Base-by-base conservation (phyloP, 1,140 invertebrate species). In the Formica exsecta region DNA sequence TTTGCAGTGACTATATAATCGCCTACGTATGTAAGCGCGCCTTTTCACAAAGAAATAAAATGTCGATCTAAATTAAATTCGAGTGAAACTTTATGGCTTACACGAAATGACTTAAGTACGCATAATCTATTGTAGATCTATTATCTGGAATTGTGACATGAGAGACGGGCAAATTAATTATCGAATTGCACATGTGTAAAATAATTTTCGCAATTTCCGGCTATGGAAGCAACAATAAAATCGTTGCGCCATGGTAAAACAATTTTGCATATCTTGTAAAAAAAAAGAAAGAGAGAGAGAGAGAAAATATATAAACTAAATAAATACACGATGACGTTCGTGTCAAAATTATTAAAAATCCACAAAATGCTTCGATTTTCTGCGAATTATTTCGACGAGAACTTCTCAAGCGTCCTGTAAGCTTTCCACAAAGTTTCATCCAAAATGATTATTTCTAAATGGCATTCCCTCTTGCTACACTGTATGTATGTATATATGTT, bases 21-120 rank as follows among this genome's bases (percentile, higher is more conserved):
- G 48, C 32, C 7, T 54, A 41, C 16, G 16, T 36, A 13, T 11
- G 3, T 19, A 65, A 29, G 22, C 1, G 36, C 41, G 1, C 13
- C 13, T 51, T 41, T 11, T 71, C 11, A 80, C 3, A 3, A 59
- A 22, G 44, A 80, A 80, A 70, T 57, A 16, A 59, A 19, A 57
- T 4, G 32, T 8, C 22, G 48, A 79, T 13, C 44, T 68, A 54
- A 70, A 44, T 77, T 65, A 19, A 41, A 38, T 79, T 68, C 44
- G 7, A 13, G 1, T 66, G 48, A 68, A 80, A 71, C 11, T 71
- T 57, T n/a, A 51, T 11, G 41, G 41, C 48, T 51, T 51, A 13
- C 29, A 32, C 3, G 11, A 22, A 44, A 16, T 36, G n/a, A 36
- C 3, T 13, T 44, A 48, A 64, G 19, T 62, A n/a, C 6, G 19